Base-by-base conservation (phyloP, 2,113 vertebrate genomes). In the Ramphastos sulfuratus region DNA sequence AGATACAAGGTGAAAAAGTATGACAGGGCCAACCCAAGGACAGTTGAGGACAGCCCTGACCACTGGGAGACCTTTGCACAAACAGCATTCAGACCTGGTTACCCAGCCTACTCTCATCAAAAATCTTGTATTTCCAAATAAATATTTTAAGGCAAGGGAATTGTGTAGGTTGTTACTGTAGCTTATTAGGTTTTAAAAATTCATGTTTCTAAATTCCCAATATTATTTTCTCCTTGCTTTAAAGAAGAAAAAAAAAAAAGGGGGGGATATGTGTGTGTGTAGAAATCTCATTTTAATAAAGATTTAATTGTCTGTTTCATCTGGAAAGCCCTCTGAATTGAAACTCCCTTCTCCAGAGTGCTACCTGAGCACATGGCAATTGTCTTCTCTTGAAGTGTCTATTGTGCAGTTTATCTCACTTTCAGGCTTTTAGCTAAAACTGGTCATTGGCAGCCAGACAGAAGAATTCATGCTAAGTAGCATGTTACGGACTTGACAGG, bases 131-230 rank as follows among this genome's bases (percentile, higher is more conserved):
- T 81, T 93, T 96, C 79, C 73, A 92, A 90, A 96, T 96, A 58
- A 93, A 95, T 93, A 95, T 95, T 94, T 96, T 92, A 96, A 95
- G 66, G 64, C 82, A 77, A 92, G 79, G 69, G 91, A 94, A 90
- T 92, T 84, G 69, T 61, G 66, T 44, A 75, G 72, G 56, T 94
- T 92, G 87, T 92, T 96, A 90, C 48, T 83, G 85, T 86, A 91
- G 94, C 95, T 96, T 95, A 95, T 94, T 94, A 89, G 69, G 79
- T 94, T 96, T 95, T 94, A 96, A 94, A 96, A 96, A 95, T 94
- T 95, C 72, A 90, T 96, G 94, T 92, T 96, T 90, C 82, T 92
- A 81, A 94, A 96, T 93, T 94, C 82, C 69, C 69, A 71, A 82
- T 83, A 92, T 96, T 90, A 92, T 96, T 91, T 96, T 83, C n/a